Evolutionary conservation across 2,113 vertebrate species (phyloP).

Genomic region (Ammodytes dubius): DNA sequence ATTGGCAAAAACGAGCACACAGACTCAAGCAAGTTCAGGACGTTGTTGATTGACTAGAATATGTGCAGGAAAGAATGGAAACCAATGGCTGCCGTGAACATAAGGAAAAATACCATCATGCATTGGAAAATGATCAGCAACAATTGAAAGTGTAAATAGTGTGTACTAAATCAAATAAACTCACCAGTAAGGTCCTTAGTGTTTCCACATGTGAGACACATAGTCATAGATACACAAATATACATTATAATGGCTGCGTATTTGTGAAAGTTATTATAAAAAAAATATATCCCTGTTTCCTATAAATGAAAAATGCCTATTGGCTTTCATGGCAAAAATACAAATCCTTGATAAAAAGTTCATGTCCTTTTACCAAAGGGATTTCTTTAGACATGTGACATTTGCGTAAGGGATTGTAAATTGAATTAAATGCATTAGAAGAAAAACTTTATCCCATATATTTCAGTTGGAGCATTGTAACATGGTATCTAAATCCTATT

Average conservation of each 20-base stretch:
- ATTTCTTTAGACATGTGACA: neutral
- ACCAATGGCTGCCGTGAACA: neutral
- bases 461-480: neutral
- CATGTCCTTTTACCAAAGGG: neutral
- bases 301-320: neutral
- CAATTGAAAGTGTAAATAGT: neutral
- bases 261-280: neutral
- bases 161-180: neutral
- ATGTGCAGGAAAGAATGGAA: neutral
- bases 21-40: neutral
- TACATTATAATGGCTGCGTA: neutral
- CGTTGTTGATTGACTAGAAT: neutral
- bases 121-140: neutral
- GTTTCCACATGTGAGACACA: neutral
- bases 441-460: neutral
- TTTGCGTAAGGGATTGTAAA: neutral
- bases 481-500: neutral
- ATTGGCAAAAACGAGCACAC: neutral
- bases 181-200: neutral
- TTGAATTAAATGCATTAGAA: neutral
- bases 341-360: neutral
- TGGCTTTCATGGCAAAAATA: neutral
- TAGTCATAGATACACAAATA: neutral
- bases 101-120: neutral
- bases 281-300: neutral